Evolutionary conservation across 2,797 vertebrate species (phyloP).

Genomic region (Aplochiton taeniatus): DNA sequence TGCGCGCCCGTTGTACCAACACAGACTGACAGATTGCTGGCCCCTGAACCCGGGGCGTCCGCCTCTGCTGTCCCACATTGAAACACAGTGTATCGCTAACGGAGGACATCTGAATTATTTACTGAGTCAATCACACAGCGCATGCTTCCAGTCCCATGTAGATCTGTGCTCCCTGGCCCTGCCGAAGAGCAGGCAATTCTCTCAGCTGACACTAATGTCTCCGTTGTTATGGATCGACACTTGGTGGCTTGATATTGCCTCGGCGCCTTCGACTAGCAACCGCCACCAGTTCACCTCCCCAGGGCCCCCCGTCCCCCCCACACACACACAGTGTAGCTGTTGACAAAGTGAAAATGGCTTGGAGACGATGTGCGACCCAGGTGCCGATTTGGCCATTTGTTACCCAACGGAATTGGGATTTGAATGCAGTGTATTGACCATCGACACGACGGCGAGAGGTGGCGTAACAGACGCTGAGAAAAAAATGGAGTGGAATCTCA

Average conservation of each 20-base stretch:
- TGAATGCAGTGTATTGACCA: too few species aligned
- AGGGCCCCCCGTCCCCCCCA: neutral
- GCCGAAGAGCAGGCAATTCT: constrained; percentile 45
- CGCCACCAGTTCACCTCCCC: neutral
- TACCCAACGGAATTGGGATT: too few species aligned
- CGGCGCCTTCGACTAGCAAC: constrained; percentile 10
- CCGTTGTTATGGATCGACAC: constrained; percentile 51
- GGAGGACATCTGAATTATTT: constrained; percentile 66
- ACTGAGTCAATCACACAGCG: constrained; percentile 56
- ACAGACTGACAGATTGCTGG: constrained; percentile 41
- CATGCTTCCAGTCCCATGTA: constrained; percentile 42
- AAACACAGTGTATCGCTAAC: constrained; percentile 47
- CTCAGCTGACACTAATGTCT: constrained; percentile 49
- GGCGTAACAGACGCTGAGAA: too few species aligned
- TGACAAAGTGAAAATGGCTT: constrained; percentile 2
- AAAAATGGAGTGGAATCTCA: too few species aligned
- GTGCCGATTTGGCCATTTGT: constrained; percentile 4
- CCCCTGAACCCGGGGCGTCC: constrained; percentile 19
- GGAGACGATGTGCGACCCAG: neutral
- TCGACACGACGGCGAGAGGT: too few species aligned
- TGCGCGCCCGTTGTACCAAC: constrained; percentile 5
- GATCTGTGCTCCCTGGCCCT: constrained; percentile 38
- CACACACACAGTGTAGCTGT: constrained; percentile 5
- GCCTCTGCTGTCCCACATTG: constrained; percentile 28
- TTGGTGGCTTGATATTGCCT: constrained; percentile 40